A percentile compares a stretch with the other conserved stretches of the same genome.
Evolutionary conservation across 2,113 vertebrate species (phyloP).

Genomic region (Phocoena sinus): DNA sequence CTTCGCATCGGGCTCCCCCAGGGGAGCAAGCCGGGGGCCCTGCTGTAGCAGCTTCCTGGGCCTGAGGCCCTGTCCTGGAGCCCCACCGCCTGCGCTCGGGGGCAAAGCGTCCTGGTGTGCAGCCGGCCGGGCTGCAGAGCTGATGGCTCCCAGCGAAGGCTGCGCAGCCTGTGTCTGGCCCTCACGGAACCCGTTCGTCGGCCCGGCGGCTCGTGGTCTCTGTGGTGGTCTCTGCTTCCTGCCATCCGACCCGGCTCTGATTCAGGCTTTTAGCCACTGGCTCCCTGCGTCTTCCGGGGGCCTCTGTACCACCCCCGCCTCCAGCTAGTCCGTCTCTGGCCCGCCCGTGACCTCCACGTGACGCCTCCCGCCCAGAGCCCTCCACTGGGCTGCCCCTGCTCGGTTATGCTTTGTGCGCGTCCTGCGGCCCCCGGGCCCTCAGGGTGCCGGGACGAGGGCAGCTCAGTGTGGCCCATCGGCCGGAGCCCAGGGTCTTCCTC

Average conservation of each 20-base stretch:
- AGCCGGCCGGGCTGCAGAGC: not conserved
- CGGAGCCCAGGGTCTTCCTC: accelerated
- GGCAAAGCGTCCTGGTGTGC: too few relatives aligned
- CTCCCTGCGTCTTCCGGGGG: accelerated
- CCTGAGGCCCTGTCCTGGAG: not conserved
- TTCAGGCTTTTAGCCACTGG: accelerated
- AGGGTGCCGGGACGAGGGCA: not conserved
- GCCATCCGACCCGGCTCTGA: accelerated
- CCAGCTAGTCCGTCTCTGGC: not conserved
- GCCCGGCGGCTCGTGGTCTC: accelerated
- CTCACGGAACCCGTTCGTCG: accelerated
- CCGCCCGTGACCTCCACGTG: accelerated
- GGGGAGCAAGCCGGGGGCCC: not conserved
- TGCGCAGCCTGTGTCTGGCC: not conserved
- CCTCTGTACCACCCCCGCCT: not conserved
- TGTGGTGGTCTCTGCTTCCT: accelerated
- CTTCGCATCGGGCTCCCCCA: accelerated
- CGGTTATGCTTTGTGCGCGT: accelerated
- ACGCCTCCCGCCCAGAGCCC: not conserved
- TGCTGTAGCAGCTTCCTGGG: not conserved
- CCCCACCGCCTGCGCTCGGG: accelerated
- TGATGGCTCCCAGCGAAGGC: not conserved
- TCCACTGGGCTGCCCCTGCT: not conserved
- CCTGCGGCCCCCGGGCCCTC: not conserved
- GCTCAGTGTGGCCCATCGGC: not conserved